phyloP scores from a whole-genome alignment of 1,140 invertebrate genomes.

The Helicoverpa armigera region DNA sequence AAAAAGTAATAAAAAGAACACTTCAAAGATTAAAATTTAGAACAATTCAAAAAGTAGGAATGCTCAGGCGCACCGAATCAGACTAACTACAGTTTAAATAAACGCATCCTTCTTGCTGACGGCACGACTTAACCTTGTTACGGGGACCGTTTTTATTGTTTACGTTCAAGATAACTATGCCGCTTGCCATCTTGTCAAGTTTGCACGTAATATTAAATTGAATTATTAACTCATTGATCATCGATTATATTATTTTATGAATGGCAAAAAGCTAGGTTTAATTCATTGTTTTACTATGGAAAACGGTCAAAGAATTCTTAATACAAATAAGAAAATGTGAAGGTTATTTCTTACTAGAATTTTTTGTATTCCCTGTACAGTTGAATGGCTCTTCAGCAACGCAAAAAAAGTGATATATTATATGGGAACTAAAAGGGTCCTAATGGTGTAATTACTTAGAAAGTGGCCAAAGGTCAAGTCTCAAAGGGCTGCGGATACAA shows the following conservation, averaged over 20 bases:
- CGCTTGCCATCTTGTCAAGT: constrained; percentile 3
- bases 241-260: not conserved
- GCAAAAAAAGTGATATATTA: not conserved
- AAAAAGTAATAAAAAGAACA: constrained; percentile 11
- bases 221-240: constrained; percentile 24
- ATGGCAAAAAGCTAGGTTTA: not conserved
- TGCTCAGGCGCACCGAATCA: constrained; percentile 49
- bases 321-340: no score
- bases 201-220: not conserved
- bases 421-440: constrained; percentile 8
- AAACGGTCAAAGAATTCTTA: not conserved
- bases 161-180: constrained; percentile 1
- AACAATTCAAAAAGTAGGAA: constrained; percentile 34
- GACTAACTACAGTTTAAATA: constrained; percentile 55
- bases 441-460: constrained; percentile 26
- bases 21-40: constrained; percentile 12
- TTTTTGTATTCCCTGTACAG: no score
- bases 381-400: not conserved
- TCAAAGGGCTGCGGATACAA: constrained; percentile 23
- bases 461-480: not conserved
- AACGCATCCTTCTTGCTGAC: constrained; percentile 48
- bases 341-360: no score
- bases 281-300: not conserved
- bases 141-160: constrained; percentile 34
- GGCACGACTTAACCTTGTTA: constrained; percentile 61